Base-by-base conservation (phyloP, 2,888 invertebrate genomes). In the Onthophagus sagittarius region DNA sequence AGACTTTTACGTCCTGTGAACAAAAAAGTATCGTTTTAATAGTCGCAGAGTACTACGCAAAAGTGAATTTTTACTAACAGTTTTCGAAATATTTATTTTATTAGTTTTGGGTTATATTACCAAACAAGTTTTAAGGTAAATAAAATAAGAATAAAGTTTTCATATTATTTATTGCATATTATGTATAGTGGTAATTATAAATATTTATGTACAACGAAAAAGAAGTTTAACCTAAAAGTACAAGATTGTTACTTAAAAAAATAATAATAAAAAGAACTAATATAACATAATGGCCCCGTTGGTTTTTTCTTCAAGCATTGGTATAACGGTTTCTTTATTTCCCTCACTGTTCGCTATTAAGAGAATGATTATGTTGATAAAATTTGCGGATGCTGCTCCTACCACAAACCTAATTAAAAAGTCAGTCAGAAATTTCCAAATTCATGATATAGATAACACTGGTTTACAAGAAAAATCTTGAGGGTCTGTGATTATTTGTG, bases 231-330 rank as follows among this genome's bases (percentile, higher is more conserved):
- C 23, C 23, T 23, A 23, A 23, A 23, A 62, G 62, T 71, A 62
- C 65, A 70, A 32, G 63, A n/a, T 70, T 72, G 64, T 72, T 71
- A 73, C 72, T 72, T 72, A 39, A 13, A 2, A 15, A 13, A 72
- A 69, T 63, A 70, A 64, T 73, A 33, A 67, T 74, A 70, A 76
- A 75, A 77, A 76, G 74, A 76, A 72, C 77, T 85, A 94, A 82
- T 94, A 94, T 77, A 94, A 86, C 93, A 95, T 94, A 81, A 95
- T 95, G 81, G 94, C 94, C 74, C 94, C 94, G 78, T 93, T 93
- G 75, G 92, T 90, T 84, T 94, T 94, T 83, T 94, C 93, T 81
- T 93, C 93, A 72, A 91, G 86, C 69, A 91, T 92, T 31, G 91
- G 93, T 76, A 90, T 90, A 39, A 89, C 88, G 63, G 90, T 89